phyloP scores from a whole-genome alignment of 1,140 invertebrate genomes.

The Ostrea edulis region DNA sequence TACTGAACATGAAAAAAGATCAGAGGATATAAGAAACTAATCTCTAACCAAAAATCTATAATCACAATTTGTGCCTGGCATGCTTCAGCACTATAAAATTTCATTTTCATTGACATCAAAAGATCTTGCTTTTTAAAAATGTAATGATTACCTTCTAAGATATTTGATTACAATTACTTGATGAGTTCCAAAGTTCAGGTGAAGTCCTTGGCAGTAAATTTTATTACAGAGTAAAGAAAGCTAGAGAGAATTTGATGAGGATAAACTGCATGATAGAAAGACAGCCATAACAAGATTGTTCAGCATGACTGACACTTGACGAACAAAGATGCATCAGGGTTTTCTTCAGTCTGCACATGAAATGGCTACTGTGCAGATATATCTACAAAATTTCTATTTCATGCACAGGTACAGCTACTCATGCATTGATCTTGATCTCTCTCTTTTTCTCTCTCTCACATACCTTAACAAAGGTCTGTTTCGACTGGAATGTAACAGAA shows the following conservation, averaged over 20 bases:
- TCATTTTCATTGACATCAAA: constrained; percentile 3
- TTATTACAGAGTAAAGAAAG: not conserved
- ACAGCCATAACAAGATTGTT: not conserved
- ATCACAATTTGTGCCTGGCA: not conserved
- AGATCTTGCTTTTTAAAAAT: not conserved
- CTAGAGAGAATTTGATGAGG: not conserved
- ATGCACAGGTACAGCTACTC: no score
- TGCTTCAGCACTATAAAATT: not conserved
- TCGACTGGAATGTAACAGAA: constrained; percentile 20
- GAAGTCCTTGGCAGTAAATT: not conserved
- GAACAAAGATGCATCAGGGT: not conserved
- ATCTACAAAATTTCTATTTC: no score
- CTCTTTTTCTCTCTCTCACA: not conserved
- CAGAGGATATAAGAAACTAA: not conserved
- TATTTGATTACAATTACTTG: constrained; percentile 18
- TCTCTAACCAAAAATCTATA: not conserved
- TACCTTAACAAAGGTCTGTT: not conserved
- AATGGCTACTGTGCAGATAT: no score
- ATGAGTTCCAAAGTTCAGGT: not conserved
- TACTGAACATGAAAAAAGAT: not conserved
- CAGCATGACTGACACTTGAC: not conserved
- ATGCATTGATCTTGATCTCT: not conserved
- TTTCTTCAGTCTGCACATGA: not conserved
- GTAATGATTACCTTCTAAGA: not conserved
- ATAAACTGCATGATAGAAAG: constrained; percentile 16